Evolutionary conservation across 2,113 vertebrate species (phyloP).

Genomic region (Paratilapia polleni): DNA sequence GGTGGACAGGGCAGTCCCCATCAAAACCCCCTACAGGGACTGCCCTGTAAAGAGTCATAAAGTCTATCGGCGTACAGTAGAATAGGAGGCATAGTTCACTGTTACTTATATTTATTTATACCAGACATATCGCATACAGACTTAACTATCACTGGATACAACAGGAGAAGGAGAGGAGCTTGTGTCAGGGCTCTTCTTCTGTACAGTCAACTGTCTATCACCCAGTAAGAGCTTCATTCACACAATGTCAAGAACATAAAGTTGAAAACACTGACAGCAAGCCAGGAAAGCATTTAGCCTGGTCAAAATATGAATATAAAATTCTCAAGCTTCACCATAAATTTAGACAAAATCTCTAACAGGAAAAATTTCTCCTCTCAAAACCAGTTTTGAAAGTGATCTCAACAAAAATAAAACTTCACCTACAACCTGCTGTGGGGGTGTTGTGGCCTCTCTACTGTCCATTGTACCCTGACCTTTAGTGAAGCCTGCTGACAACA

Average conservation of each 20-base stretch:
- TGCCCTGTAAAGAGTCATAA: slow-evolving; percentile 45
- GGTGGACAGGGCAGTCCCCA: slow-evolving; percentile 26
- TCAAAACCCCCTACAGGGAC: slow-evolving; percentile 29
- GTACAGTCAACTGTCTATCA: slow-evolving; percentile 21
- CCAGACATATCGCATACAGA: not conserved
- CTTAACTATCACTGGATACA: slow-evolving; percentile 17
- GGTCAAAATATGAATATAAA: not conserved
- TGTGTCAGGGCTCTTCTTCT: not conserved
- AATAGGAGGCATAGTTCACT: not conserved
- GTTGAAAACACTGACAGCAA: not conserved
- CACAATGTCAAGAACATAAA: not conserved
- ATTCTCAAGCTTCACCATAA: not conserved
- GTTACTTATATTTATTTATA: slow-evolving; percentile 27
- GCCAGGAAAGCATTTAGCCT: not conserved
- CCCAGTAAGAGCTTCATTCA: not conserved
- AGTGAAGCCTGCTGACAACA: slow-evolving; percentile 50
- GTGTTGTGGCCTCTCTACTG: slow-evolving; percentile 10
- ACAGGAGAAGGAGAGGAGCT: slow-evolving; percentile 14
- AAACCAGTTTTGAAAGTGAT: not conserved
- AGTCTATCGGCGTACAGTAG: not conserved
- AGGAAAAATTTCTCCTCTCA: not conserved
- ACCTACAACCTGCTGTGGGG: not conserved
- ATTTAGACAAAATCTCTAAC: not conserved
- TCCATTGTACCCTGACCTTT: slow-evolving; percentile 67
- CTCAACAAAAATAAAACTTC: not conserved